Base-by-base conservation (phyloP, 2,888 invertebrate genomes). In the Drosophila nigricruria region DNA sequence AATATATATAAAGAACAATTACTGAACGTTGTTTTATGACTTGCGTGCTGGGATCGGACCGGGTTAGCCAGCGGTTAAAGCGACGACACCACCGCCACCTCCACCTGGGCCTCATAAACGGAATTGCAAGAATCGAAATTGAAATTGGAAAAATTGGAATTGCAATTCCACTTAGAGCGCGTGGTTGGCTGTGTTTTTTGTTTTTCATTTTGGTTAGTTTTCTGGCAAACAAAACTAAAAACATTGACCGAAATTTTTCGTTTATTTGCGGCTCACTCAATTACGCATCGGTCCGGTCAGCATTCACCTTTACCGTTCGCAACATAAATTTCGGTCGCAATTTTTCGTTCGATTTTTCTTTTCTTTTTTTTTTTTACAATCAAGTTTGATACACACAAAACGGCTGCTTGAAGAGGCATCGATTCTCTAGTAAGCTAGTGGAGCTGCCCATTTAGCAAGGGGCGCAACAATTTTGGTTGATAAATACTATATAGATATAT, bases 211-310 rank as follows among this genome's bases (percentile, higher is more conserved):
- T 72, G 53, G 66, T 73, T 70, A 71, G 73, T 73, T 63, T 62
- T 56, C 57, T 38, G 38, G 34, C 52, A 63, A 61, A 72, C 66
- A 53, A 66, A 61, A 77, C 62, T 71, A 74, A 90, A 88, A 91
- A 91, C 74, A 84, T 90, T 88, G 90, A 91, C 85, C 91, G 91
- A 91, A 91, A 91, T 90, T 90, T 75, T 56, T 76, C 34, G 66
- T 76, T 78, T 40, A 45, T 78, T 76, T 81, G 73, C 65, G 69
- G 43, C 30, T 47, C 45, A 49, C 59, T 78, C 32, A 63, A 65
- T 50, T 52, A 73, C 45, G 68, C 59, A 62, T 58, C 43, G 52
- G 25, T 68, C 67, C 65, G 52, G 45, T 65, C 64, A 68, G 38
- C 72, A 56, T 77, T 77, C 50, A 65, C 67, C 73, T 77, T 77